Evolutionary conservation across 2,113 vertebrate genomes (phyloP), one percentile per base, ranked within the genome.

Genomic region (Mustela nigripes): DNA sequence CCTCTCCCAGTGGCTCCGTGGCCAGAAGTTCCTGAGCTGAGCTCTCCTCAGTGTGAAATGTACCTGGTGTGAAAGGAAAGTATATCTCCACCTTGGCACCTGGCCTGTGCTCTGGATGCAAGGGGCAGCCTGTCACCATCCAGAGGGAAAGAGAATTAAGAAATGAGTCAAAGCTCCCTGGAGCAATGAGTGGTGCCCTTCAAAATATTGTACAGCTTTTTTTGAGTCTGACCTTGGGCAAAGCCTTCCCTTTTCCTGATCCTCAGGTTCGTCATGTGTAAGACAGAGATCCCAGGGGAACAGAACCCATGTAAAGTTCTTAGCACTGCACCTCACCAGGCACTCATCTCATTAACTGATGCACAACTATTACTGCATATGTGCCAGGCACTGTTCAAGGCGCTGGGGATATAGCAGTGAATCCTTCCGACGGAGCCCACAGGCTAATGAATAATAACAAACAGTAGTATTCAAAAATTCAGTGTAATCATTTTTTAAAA

Each of bases 161-260:
- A 90, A 93, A 45, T 79, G 5, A 21, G 60, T 89, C 36, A 18
- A 81, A 69, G 62, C 78, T 92, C 48, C 73, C 79, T 31, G 39
- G 28, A 86, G 78, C 81, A 81, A 53, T 95, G 28, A 92, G 73
- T 36, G 33, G 42, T 56, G 63, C 33, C 69, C 56, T 94, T 92
- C 36, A 63, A 73, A 89, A 74, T 78, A 81, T 4, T 69, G 18
- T 95, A 3, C 0, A 73, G 63, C 85, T 67, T 82, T 67, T 82
- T 89, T 69, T 26, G n/a, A 87, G 39, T 82, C 26, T 94, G 82
- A 91, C 85, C 71, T 84, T 84, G 76, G 62, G 65, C 58, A 95
- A 91, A 88, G 50, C 78, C 8, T 45, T 83, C 24, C 88, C n/a
- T 26, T 87, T 90, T 83, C 87, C 62, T 74, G 76, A 65, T 16